These are phyloP conservation scores for Suricata suricatta DNA, from an alignment of 2,113 vertebrate genomes.

Conservation along the genomic window DNA sequence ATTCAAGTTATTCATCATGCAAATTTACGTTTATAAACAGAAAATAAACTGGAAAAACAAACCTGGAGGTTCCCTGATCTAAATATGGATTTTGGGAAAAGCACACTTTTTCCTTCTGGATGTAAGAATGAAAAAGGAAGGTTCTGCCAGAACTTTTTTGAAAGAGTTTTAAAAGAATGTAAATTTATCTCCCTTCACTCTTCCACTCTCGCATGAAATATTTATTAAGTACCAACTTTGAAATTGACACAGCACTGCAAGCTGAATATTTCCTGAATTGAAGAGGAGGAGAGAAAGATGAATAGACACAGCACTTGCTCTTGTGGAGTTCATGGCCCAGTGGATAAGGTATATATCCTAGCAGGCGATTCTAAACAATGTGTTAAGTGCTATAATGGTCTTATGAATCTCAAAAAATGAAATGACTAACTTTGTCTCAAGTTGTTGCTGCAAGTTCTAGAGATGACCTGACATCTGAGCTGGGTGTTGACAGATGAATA, in stretches of 20 bases:
- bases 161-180: slow-evolving; percentile 60
- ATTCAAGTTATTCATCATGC: slow-evolving; percentile 35
- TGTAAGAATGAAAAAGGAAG: background rate
- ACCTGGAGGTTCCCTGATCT: background rate
- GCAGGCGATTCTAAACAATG: background rate
- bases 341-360: background rate
- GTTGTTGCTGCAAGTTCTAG: background rate
- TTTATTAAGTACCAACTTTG: slow-evolving; percentile 67
- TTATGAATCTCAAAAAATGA: slow-evolving; percentile 25
- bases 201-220: slow-evolving; percentile 64
- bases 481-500: background rate
- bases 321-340: slow-evolving; percentile 25
- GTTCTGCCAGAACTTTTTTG: slow-evolving; percentile 44
- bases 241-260: slow-evolving; percentile 49
- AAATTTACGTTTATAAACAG: slow-evolving; percentile 35
- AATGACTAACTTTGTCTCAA: slow-evolving; percentile 39
- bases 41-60: slow-evolving; percentile 38
- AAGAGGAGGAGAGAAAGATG: slow-evolving; percentile 42
- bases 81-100: slow-evolving; percentile 45
- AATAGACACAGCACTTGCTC: slow-evolving; percentile 19
- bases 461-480: background rate
- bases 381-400: slow-evolving; percentile 3
- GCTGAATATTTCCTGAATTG: slow-evolving; percentile 61
- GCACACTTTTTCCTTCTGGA: background rate
- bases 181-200: slow-evolving; percentile 61